Evolutionary conservation across 2,113 vertebrate genomes (phyloP).

Genomic region (Anhinga rufa): DNA sequence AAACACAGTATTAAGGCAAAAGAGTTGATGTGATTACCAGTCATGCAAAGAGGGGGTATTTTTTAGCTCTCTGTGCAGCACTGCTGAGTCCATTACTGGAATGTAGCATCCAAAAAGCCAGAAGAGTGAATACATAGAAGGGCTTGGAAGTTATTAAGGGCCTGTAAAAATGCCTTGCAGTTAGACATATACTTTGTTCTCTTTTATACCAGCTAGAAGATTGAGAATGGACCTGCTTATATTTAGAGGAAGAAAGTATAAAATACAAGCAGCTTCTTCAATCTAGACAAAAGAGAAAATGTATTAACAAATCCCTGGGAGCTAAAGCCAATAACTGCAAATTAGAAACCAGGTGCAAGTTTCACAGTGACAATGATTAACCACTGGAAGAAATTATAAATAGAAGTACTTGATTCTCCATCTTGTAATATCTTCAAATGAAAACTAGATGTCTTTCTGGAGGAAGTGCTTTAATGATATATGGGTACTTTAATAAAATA

Average conservation of each 20-base stretch:
- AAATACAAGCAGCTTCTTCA: not conserved
- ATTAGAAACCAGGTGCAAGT: not conserved
- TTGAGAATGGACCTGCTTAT: not conserved
- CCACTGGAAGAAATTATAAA: not conserved
- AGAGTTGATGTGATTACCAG: not conserved
- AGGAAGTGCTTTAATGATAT: not conserved
- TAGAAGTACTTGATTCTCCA: not conserved
- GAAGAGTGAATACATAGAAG: not conserved
- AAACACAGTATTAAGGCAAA: not conserved
- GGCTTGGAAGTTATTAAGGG: not conserved
- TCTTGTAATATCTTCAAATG: not conserved
- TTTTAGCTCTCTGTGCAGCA: not conserved
- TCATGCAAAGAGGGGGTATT: not conserved
- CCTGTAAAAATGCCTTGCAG: not conserved
- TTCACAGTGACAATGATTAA: not conserved
- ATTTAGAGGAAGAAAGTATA: not conserved
- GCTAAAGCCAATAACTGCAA: not conserved
- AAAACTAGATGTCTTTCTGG: not conserved
- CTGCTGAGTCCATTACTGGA: not conserved
- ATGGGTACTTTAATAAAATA: not conserved
- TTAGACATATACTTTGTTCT: not conserved
- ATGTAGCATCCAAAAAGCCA: not conserved
- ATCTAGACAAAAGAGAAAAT: not conserved
- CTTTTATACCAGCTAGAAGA: not conserved
- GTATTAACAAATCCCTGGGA: not conserved